Base-by-base conservation (phyloP, 2,888 invertebrate genomes). In the Cylindroiulus punctatus region DNA sequence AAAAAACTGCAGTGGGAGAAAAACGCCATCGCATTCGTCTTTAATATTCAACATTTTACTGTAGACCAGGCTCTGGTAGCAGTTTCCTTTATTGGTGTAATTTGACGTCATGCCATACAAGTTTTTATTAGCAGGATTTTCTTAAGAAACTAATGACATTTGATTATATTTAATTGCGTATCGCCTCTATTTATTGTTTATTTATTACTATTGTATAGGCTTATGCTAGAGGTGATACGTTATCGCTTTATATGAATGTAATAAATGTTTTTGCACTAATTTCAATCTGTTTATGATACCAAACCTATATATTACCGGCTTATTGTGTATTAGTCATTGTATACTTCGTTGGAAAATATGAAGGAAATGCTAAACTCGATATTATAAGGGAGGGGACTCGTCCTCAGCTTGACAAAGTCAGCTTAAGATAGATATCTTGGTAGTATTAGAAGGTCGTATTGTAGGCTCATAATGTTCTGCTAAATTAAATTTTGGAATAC, bases 91-190 rank as follows among this genome's bases (percentile, higher is more conserved):
- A 76, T 76, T 76, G 76, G 76, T 76, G 76, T 76, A 76, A 76
- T 76, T 76, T 76, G 76, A 76, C 76, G 76, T 76, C 76, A 76
- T 30, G 12, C 65, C 14, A 26, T 65, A 12, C 47, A 65, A 65
- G n/a, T 76, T 76, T 76, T 76, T 76, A 76, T 32, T 76, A 17
- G 76, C 76, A 76, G 30, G 17, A 76, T 76, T 76, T 76, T 76
- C 30, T 17, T 76, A 30, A 32, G 76, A 76, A 76, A 76, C 30
- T 76, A 76, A 76, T 76, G 76, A 76, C 76, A 30, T 76, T 76
- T 76, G 76, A 76, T 76, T 76, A 76, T 76, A 76, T 76, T 76
- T 76, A 76, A 76, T 76, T 76, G 76, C 76, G 26, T 76, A 76
- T 76, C 76, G 12, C 30, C 76, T 76, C 76, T 76, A 76, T 76